Evolutionary conservation across 2,113 vertebrate species (phyloP).

Genomic region (Falcunculus frontatus): DNA sequence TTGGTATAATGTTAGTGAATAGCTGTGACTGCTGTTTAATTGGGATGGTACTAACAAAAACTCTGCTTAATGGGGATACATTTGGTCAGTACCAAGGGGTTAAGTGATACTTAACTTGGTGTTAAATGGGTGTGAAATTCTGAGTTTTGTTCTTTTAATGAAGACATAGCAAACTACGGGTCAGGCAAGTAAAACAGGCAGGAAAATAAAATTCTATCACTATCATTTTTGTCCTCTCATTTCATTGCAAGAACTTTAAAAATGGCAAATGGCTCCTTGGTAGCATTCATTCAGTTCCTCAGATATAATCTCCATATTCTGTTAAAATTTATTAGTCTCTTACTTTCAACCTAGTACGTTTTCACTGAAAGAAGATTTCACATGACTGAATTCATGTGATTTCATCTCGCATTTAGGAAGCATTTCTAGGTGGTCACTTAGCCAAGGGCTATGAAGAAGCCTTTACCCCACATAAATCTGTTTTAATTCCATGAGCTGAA

Average conservation of each 20-base stretch:
- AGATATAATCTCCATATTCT: neutral
- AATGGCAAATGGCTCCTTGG: neutral
- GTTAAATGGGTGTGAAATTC: constrained; percentile 57
- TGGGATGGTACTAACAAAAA: constrained; percentile 66
- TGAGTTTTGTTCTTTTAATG: constrained; percentile 45
- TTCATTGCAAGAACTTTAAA: neutral
- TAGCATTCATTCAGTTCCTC: neutral
- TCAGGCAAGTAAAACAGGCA: constrained; percentile 10
- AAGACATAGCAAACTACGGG: constrained; percentile 41
- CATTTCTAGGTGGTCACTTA: neutral
- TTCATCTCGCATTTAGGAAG: neutral
- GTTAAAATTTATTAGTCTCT: neutral
- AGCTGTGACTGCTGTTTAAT: constrained; percentile 69
- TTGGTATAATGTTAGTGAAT: constrained; percentile 68
- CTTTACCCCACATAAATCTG: neutral
- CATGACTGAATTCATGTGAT: neutral
- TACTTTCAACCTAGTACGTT: neutral
- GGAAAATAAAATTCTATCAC: neutral
- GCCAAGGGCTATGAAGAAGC: neutral
- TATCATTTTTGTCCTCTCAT: neutral
- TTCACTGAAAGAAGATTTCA: neutral
- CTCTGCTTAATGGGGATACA: constrained; percentile 51
- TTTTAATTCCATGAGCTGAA: neutral
- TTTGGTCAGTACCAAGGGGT: constrained; percentile 54
- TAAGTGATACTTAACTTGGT: constrained; percentile 63